Conservation (phyloP, 2,888 invertebrate genomes). For the Xestia c-nigrum region DNA sequence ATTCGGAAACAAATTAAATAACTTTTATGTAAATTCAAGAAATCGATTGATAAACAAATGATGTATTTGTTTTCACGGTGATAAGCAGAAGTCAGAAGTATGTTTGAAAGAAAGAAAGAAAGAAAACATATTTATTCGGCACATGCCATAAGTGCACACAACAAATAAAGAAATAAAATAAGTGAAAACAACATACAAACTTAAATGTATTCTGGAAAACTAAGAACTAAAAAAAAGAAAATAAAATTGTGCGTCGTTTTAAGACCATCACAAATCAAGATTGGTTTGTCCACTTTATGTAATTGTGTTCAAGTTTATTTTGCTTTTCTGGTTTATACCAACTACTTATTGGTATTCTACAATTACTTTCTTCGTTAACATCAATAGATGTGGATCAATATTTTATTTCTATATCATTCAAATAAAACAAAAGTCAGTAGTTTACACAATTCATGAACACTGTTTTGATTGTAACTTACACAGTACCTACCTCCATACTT, state of each 20-base stretch:
- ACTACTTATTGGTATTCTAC: background rate
- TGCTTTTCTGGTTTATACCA: background rate
- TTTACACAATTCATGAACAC: background rate
- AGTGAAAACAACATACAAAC: no score
- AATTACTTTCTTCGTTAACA: background rate
- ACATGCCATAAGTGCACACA: no score
- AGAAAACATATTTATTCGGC: no score
- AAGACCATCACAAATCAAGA: background rate
- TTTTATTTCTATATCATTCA: background rate
- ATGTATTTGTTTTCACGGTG: constrained; percentile 1
- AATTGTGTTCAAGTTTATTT: background rate
- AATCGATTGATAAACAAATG: background rate
- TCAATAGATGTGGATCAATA: background rate
- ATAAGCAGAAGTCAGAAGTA: background rate
- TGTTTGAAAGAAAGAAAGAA: no score
- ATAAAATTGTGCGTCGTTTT: no score
- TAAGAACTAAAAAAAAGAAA: no score
- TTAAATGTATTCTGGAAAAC: no score
- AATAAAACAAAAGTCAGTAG: background rate
- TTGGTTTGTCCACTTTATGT: background rate
- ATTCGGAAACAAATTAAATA: constrained; percentile 1
- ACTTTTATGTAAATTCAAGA: constrained; percentile 1
- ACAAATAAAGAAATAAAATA: no score
- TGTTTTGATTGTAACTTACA: background rate
- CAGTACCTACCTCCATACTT: background rate